Percentiles rank a stretch among this genome's conserved stretches.
phyloP scores from a whole-genome alignment of 2,888 invertebrate species.

The Caenorhabditis virilis region DNA sequence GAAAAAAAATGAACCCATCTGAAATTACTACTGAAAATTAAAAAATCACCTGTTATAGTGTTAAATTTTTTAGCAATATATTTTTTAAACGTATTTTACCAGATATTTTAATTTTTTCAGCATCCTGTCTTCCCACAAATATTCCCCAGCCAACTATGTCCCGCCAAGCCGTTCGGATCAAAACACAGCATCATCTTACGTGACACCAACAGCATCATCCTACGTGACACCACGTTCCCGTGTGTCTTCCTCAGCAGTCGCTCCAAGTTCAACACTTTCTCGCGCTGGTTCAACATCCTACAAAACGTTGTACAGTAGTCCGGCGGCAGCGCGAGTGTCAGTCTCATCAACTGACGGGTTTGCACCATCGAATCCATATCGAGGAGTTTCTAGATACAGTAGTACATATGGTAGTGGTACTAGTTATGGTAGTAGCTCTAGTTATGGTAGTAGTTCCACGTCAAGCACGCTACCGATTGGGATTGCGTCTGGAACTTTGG shows the following conservation, averaged over 20 bases:
- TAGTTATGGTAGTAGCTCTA: slow-evolving; percentile 2
- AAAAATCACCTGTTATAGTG: not conserved
- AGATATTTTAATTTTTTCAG: not conserved
- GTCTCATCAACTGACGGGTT: slow-evolving; percentile 22
- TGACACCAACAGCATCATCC: slow-evolving; percentile 6
- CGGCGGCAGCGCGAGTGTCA: slow-evolving; percentile 34
- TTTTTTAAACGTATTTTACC: too few relatives aligned
- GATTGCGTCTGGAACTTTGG: slow-evolving; percentile 5
- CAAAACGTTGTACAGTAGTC: slow-evolving; percentile 34
- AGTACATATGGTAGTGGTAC: slow-evolving; percentile 14
- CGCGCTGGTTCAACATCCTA: slow-evolving; percentile 16
- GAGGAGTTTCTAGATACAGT: slow-evolving; percentile 23
- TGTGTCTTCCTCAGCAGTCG: slow-evolving; percentile 6
- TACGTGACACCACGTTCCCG: slow-evolving; percentile 7
- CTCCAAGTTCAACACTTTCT: slow-evolving; percentile 17
- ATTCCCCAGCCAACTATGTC: slow-evolving; percentile 28
- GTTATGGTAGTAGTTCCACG: not conserved
- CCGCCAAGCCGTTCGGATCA: slow-evolving; percentile 1
- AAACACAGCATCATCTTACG: not conserved
- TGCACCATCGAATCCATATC: slow-evolving; percentile 13
- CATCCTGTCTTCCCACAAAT: slow-evolving; percentile 32
- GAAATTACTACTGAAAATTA: not conserved
- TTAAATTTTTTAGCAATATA: not conserved
- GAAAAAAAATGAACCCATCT: not conserved
- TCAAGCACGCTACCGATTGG: not conserved